phyloP scores from a whole-genome alignment of 2,888 invertebrate species.

The Carcina quercana region DNA sequence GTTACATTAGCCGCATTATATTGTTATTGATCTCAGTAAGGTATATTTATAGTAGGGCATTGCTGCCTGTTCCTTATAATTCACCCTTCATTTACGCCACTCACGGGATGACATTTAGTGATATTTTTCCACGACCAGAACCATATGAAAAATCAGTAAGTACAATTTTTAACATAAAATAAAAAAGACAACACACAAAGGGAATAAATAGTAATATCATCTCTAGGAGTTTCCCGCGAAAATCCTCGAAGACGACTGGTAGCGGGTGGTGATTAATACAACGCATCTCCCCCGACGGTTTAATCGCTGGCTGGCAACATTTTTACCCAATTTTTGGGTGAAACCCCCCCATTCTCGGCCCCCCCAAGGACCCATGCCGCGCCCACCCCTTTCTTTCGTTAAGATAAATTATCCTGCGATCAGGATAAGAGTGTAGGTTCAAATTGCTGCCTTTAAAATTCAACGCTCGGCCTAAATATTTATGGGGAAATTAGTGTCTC shows the following conservation, averaged over 20 bases:
- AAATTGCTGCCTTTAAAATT: constrained; percentile 74
- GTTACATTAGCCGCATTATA: too few relatives aligned
- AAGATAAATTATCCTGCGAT: constrained; percentile 74
- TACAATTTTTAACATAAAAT: not conserved
- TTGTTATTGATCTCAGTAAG: too few relatives aligned
- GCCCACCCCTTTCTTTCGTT: constrained; percentile 74
- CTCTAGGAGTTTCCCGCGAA: constrained; percentile 44
- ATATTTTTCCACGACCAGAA: not conserved
- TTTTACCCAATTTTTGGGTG: constrained; percentile 74
- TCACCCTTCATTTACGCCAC: too few relatives aligned
- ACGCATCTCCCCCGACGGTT: constrained; percentile 73
- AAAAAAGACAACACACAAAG: not conserved
- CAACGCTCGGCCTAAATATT: constrained; percentile 65
- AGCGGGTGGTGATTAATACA: constrained; percentile 73
- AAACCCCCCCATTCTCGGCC: constrained; percentile 31
- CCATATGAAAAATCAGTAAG: not conserved
- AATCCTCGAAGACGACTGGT: constrained; percentile 62
- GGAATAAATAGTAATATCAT: constrained; percentile 23
- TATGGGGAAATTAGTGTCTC: constrained; percentile 47
- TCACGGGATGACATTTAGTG: not conserved
- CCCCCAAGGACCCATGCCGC: constrained; percentile 30
- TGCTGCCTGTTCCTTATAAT: too few relatives aligned
- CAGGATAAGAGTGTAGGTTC: constrained; percentile 74
- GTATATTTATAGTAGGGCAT: too few relatives aligned
- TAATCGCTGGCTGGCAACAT: constrained; percentile 74